These are phyloP conservation scores for Agrotis ipsilon DNA, from an alignment of 2,888 invertebrate species.

Conservation along the genomic window DNA sequence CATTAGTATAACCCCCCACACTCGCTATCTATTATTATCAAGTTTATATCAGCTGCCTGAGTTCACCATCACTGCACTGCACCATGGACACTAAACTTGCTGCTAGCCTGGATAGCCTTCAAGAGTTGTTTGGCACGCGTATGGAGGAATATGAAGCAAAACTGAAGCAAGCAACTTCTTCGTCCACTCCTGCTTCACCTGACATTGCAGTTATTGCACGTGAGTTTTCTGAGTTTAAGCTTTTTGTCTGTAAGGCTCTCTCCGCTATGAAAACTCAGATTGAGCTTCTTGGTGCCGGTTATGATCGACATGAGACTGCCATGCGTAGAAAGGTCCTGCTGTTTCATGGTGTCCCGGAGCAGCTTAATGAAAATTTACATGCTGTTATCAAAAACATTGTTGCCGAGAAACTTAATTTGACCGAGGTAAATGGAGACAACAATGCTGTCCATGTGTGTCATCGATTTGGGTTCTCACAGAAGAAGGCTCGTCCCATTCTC, in stretches of 20 bases:
- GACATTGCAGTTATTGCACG: background rate
- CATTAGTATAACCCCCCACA: background rate
- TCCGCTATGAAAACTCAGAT: background rate
- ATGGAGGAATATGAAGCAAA: background rate
- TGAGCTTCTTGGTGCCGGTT: background rate
- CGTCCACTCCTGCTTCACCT: background rate
- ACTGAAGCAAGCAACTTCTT: background rate
- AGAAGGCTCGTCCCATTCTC: background rate
- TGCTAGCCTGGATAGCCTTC: background rate
- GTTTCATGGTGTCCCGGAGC: background rate
- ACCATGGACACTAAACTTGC: constrained; percentile 2
- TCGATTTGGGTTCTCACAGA: background rate
- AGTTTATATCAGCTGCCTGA: background rate
- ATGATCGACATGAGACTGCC: background rate
- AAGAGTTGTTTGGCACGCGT: background rate
- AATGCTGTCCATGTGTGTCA: background rate
- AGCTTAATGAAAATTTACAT: background rate
- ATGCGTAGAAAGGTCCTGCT: background rate
- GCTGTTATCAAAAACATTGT: background rate
- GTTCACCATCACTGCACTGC: background rate
- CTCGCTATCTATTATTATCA: background rate
- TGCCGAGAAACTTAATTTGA: background rate
- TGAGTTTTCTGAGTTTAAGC: background rate
- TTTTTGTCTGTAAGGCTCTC: background rate
- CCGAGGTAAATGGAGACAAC: background rate